Conservation (phyloP, 2,888 invertebrate species). For the Ornithoptera priamus region DNA sequence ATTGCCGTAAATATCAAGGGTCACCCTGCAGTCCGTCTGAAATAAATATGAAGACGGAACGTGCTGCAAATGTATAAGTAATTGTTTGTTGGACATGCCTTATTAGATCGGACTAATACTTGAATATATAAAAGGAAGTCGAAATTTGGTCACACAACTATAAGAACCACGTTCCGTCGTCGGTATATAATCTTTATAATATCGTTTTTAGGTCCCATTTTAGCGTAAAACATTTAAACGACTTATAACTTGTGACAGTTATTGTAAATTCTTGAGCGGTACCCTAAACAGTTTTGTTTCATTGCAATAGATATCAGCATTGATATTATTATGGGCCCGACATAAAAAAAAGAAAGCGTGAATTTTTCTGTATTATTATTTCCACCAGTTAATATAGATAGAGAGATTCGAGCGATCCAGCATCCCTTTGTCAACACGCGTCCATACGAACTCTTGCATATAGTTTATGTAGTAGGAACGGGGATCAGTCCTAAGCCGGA, state of each 20-base stretch:
- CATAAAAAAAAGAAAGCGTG: too few species aligned
- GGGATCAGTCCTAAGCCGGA: conserved; percentile 74
- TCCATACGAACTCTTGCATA: conserved; percentile 41
- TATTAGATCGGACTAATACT: conserved; percentile 22
- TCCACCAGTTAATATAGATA: not conserved
- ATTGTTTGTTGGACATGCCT: conserved; percentile 24
- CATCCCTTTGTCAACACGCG: conserved; percentile 35
- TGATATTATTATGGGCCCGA: not conserved
- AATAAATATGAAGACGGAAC: conserved; percentile 30
- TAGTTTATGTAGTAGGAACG: conserved; percentile 41
- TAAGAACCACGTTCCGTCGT: not conserved
- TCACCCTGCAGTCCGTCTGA: conserved; percentile 28
- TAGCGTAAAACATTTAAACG: not conserved
- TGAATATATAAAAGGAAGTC: conserved; percentile 27
- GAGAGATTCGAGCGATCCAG: conserved; percentile 12
- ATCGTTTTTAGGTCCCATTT: not conserved
- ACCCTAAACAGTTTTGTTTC: conserved; percentile 16
- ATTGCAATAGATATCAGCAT: conserved; percentile 19
- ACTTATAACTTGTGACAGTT: conserved; percentile 10
- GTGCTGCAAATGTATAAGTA: conserved; percentile 27
- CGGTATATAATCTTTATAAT: conserved; percentile 18
- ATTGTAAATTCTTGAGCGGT: conserved; percentile 11
- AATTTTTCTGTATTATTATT: not conserved
- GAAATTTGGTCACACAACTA: conserved; percentile 25
- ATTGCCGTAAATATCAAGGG: conserved; percentile 27